Percentiles rank a stretch among this genome's conserved stretches.
Conservation (phyloP, 2,888 invertebrate genomes). For the Monoplex corrugatus region DNA sequence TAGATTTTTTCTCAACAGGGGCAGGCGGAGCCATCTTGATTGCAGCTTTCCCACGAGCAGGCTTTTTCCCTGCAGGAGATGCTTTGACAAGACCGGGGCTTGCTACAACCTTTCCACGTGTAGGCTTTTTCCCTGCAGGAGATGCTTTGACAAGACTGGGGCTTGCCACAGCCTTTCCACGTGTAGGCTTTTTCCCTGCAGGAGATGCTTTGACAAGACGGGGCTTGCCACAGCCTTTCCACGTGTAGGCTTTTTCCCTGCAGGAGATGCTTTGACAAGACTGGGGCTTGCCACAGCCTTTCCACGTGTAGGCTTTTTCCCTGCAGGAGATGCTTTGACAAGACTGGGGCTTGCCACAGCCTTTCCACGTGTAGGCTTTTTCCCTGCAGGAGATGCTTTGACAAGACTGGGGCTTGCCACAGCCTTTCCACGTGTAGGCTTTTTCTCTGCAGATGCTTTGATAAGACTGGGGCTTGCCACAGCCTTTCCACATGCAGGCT, state of each 20-base stretch:
- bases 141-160: background rate
- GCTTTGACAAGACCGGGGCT: background rate
- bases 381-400: background rate
- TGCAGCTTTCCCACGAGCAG: no score
- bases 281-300: background rate
- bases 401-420: background rate
- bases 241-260: conserved; percentile 13
- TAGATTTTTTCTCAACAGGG: no score
- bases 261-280: background rate
- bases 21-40: no score
- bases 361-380: conserved; percentile 6
- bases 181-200: conserved; percentile 41
- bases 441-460: conserved; percentile 3
- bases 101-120: background rate
- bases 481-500: background rate
- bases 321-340: conserved; percentile 8
- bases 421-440: conserved; percentile 37
- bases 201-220: conserved; percentile 44
- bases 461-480: background rate
- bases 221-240: background rate
- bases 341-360: background rate
- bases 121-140: background rate
- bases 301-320: conserved; percentile 17
- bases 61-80: conserved; percentile 22
- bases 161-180: conserved; percentile 43